Base-by-base conservation (phyloP, 2,113 vertebrate species). In the Oenanthe oenanthe region DNA sequence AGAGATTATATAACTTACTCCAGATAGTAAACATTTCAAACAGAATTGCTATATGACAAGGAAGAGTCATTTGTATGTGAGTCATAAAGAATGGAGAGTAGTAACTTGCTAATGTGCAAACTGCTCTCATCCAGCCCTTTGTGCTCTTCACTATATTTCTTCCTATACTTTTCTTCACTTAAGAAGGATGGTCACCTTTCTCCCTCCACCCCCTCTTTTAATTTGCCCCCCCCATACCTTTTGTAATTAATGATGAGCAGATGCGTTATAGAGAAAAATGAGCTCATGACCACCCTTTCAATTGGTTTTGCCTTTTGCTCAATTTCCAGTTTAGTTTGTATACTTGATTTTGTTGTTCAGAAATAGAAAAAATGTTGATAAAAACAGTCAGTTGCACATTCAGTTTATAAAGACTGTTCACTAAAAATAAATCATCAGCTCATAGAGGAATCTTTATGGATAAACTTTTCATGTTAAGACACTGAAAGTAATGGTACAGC, bases 131-230 rank as follows among this genome's bases (percentile, higher is more conserved):
- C 31, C 20, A 76, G 47, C 47, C 38, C 22, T 47, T 71, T 66
- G 42, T 88, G 57, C 26, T 75, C 14, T 51, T 66, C 47, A 21
- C 53, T 38, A 0, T 78, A 17, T 66, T 88, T 80, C n/a, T 82
- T 63, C 8, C 24, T 42, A 16, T 17, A 14, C 57, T 75, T 83
- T 78, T 61, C 25, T 51, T 66, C 36, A 61, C 19, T 88, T 50
- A 32, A 17, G 36, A 87, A 40, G 22, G 26, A 21, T 58, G 8
- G 7, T 58, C 71, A 78, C 15, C 31, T 92, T 26, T 60, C 14
- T 10, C 21, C 5, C 6, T 3, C 4, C 24, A 19, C 15, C 4
- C 4, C 4, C 2, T 1, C 3, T 2, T 60, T 77, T 48, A 9
- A 28, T 58, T 63, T 89, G 31, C 21, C n/a, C 50, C 24, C 20